Percentiles rank a stretch among this genome's conserved stretches.
Evolutionary conservation across 2,113 vertebrate species (phyloP).

Genomic region (Notiomystis cincta): DNA sequence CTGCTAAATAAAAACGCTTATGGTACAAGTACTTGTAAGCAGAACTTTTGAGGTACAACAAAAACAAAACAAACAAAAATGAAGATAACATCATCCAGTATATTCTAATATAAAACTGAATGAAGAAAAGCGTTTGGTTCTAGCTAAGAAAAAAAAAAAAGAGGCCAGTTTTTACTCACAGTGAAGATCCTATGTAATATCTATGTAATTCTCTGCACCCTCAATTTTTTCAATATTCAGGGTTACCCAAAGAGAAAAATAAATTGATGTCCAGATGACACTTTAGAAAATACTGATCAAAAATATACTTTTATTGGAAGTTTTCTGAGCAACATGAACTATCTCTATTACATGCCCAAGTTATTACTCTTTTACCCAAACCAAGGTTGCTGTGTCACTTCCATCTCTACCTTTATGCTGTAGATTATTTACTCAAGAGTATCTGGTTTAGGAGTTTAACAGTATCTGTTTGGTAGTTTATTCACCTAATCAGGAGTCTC

Average conservation of each 20-base stretch:
- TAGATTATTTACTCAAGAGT: not conserved
- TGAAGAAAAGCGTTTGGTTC: not conserved
- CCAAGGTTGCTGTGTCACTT: not conserved
- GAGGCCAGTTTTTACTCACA: not conserved
- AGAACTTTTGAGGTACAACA: not conserved
- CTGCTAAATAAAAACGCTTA: not conserved
- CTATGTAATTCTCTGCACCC: not conserved
- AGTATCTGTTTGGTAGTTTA: not conserved
- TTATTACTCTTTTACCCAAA: not conserved
- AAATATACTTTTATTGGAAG: not conserved
- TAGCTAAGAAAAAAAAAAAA: not conserved
- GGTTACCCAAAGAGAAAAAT: not conserved
- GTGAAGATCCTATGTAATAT: not conserved
- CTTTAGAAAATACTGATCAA: not conserved
- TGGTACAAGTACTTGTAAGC: not conserved
- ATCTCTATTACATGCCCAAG: not conserved
- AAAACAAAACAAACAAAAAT: not conserved
- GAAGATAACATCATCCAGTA: rapidly evolving
- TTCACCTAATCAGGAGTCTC: not conserved
- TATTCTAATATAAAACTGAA: not conserved
- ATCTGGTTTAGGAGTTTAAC: not conserved
- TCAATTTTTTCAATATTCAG: not conserved
- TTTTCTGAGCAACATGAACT: not conserved
- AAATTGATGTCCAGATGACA: not conserved
- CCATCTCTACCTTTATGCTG: not conserved